phyloP scores from a whole-genome alignment of 2,888 invertebrate species.

The Odontothrips loti region DNA sequence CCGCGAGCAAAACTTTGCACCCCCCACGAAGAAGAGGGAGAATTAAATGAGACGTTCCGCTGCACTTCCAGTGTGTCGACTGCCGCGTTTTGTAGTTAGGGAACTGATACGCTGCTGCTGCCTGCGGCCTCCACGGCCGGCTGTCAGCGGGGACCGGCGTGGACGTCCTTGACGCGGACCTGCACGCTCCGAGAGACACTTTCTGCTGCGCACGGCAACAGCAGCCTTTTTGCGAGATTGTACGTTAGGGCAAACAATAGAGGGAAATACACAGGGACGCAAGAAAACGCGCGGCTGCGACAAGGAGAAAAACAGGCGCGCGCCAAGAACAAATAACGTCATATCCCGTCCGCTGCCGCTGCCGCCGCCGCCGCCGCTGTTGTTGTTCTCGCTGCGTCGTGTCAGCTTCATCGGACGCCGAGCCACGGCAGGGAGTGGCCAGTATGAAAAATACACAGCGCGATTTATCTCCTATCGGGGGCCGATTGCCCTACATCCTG shows the following conservation, averaged over 20 bases:
- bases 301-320: background rate
- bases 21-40: background rate
- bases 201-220: background rate
- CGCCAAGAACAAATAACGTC: constrained; percentile 5
- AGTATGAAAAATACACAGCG: background rate
- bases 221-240: background rate
- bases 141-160: too few relatives aligned
- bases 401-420: background rate
- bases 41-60: constrained; percentile 20
- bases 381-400: too few relatives aligned
- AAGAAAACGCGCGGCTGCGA: background rate
- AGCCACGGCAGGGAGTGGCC: background rate
- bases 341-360: background rate
- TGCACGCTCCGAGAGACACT: too few relatives aligned
- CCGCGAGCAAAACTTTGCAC: too few relatives aligned
- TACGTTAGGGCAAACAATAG: background rate
- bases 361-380: background rate
- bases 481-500: too few relatives aligned
- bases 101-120: too few relatives aligned
- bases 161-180: too few relatives aligned
- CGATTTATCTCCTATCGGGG: too few relatives aligned
- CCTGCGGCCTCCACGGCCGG: too few relatives aligned
- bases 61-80: background rate
- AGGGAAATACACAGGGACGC: background rate
- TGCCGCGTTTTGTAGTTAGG: background rate